Evolutionary conservation across 2,113 vertebrate genomes (phyloP).

Genomic region (Mesocricetus auratus): DNA sequence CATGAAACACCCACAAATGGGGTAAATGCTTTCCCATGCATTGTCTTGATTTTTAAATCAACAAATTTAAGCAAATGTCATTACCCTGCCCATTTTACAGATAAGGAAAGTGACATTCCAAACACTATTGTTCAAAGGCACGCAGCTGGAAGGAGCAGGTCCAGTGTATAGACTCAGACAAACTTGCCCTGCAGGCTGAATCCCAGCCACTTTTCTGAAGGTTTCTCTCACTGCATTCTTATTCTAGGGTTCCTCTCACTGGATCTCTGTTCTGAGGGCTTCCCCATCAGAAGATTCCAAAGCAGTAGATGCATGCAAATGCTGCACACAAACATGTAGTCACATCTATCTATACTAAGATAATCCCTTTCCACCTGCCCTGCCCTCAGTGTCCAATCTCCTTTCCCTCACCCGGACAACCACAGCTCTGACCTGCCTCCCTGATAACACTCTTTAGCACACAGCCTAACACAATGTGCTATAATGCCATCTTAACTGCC

Average conservation of each 20-base stretch:
- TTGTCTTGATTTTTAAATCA: conserved; percentile 16
- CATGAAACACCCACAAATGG: neutral
- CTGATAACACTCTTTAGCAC: neutral
- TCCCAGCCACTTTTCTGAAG: neutral
- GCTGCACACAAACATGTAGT: neutral
- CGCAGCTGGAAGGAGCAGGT: neutral
- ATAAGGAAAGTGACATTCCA: neutral
- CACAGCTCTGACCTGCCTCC: neutral
- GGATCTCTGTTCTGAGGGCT: neutral
- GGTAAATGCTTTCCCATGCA: neutral
- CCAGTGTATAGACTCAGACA: neutral
- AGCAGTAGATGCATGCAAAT: neutral
- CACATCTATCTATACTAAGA: neutral
- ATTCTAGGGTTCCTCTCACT: neutral
- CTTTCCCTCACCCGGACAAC: neutral
- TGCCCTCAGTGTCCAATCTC: neutral
- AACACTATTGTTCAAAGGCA: neutral
- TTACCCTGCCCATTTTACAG: neutral
- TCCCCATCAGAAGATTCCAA: neutral
- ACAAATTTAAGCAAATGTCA: neutral
- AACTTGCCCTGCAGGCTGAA: neutral
- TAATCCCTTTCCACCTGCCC: neutral
- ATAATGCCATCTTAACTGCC: too few species aligned
- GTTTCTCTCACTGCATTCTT: neutral
- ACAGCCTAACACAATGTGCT: neutral